phyloP scores from a whole-genome alignment of 2,797 vertebrate species.

The Sebastes vulpes region DNA sequence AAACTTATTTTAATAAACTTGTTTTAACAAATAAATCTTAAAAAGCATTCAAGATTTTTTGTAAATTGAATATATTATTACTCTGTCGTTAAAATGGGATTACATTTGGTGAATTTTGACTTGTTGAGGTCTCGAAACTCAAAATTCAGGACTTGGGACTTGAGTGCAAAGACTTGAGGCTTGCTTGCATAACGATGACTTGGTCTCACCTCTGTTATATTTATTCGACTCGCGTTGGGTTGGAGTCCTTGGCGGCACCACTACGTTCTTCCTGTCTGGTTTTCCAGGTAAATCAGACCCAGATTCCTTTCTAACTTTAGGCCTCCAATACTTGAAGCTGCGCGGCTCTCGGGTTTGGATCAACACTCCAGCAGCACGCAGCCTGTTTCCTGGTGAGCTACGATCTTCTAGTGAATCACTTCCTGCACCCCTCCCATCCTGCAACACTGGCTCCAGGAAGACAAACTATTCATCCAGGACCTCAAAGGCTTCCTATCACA shows the following conservation, averaged over 20 bases:
- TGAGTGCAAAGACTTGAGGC: too few species aligned
- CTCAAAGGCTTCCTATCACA: slow-evolving; percentile 66
- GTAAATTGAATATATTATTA: too few species aligned
- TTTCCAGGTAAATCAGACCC: background rate
- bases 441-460: slow-evolving; percentile 68
- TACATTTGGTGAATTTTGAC: too few species aligned
- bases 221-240: too few species aligned
- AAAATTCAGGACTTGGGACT: too few species aligned
- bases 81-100: too few species aligned
- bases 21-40: too few species aligned
- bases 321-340: background rate
- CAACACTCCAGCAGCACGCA: slow-evolving; percentile 7
- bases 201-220: too few species aligned
- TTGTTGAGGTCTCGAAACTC: too few species aligned
- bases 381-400: slow-evolving; percentile 50
- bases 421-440: slow-evolving; percentile 76
- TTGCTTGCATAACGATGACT: too few species aligned
- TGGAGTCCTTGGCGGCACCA: background rate
- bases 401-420: slow-evolving; percentile 56
- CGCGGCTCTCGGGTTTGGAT: slow-evolving; percentile 20
- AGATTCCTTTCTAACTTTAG: slow-evolving; percentile 22
- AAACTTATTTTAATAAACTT: too few species aligned
- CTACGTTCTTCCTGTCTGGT: background rate
- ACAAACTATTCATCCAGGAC: slow-evolving; percentile 55
- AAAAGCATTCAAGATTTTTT: too few species aligned